phyloP scores from a whole-genome alignment of 2,113 vertebrate genomes.

The Ameiurus melas region DNA sequence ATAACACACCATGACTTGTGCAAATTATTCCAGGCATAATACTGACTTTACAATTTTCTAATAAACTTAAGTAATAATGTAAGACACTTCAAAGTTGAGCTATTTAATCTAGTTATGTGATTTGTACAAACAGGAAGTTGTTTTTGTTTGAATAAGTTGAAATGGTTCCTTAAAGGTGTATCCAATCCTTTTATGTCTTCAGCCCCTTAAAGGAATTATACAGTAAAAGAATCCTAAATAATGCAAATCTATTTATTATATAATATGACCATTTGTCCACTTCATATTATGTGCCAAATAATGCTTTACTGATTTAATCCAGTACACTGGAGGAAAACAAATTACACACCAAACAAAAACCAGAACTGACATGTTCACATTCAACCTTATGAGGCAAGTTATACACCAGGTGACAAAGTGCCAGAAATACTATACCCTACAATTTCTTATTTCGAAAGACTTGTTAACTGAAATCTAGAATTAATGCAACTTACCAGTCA shows the following conservation, averaged over 20 bases:
- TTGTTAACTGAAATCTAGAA: neutral
- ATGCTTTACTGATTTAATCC: neutral
- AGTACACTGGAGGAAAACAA: neutral
- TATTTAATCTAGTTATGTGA: neutral
- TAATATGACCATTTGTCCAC: neutral
- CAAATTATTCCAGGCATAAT: neutral
- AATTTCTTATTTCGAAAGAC: neutral
- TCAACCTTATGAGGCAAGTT: neutral
- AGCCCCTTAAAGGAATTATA: neutral
- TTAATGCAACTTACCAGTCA: neutral
- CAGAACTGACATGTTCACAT: neutral
- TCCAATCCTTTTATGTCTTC: neutral
- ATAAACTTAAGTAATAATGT: neutral
- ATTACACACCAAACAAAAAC: neutral
- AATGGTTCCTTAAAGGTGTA: neutral
- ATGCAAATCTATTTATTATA: neutral
- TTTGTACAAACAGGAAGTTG: neutral
- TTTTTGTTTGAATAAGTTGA: neutral
- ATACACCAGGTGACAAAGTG: neutral
- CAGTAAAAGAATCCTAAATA: neutral
- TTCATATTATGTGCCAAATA: neutral
- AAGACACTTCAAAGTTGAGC: neutral
- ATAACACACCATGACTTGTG: neutral
- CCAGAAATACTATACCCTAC: neutral
- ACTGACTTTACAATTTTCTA: neutral